Conservation (phyloP, 2,888 invertebrate genomes). For the Pyralis farinalis region DNA sequence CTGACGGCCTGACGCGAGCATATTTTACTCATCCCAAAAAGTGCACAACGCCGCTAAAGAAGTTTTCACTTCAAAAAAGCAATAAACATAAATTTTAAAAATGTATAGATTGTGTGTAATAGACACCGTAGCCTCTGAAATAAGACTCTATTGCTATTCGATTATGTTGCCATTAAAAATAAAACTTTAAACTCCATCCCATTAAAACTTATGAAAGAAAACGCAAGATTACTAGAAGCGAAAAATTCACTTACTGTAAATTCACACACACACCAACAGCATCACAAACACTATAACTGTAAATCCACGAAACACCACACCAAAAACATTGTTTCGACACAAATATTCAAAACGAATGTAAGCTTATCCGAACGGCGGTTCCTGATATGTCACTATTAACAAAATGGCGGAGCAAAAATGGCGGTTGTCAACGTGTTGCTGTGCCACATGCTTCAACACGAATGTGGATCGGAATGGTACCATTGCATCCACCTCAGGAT, state of each 20-base stretch:
- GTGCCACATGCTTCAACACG: slow-evolving; percentile 57
- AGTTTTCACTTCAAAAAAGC: too few species aligned
- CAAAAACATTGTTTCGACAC: slow-evolving; percentile 26
- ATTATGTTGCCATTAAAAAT: too few species aligned
- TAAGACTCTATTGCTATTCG: too few species aligned
- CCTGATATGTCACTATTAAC: not conserved
- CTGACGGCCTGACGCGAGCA: too few species aligned
- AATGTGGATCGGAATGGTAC: slow-evolving; percentile 39
- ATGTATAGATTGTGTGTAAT: too few species aligned
- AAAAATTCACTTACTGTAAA: slow-evolving; percentile 15
- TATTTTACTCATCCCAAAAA: too few species aligned
- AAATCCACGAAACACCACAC: slow-evolving; percentile 33
- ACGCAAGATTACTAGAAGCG: too few species aligned
- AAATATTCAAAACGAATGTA: slow-evolving; percentile 12
- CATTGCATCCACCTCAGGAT: slow-evolving; percentile 46
- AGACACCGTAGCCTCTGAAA: too few species aligned
- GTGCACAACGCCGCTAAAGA: too few species aligned
- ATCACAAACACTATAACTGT: slow-evolving; percentile 27
- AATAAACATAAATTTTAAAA: too few species aligned
- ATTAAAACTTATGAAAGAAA: slow-evolving; percentile 5
- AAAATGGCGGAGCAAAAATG: slow-evolving; percentile 38
- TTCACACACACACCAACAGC: slow-evolving; percentile 37
- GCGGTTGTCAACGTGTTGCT: slow-evolving; percentile 47
- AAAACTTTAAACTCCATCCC: slow-evolving; percentile 5
- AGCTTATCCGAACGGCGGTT: slow-evolving; percentile 23